Conservation (phyloP, 2,888 invertebrate genomes). For the Campoletis raptor region DNA sequence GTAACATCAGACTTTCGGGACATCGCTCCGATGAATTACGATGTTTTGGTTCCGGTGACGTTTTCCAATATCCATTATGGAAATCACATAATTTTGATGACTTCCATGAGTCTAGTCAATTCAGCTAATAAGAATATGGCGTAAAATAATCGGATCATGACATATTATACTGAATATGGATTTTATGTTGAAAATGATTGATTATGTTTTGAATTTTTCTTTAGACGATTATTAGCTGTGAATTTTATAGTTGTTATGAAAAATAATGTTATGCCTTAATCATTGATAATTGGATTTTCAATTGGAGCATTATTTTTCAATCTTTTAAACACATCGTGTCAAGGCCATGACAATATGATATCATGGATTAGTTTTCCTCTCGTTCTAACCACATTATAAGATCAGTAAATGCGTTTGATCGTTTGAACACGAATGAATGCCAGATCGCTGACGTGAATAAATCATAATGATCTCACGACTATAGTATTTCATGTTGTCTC, state of each 20-base stretch:
- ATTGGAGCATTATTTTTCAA: background rate
- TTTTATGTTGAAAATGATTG: background rate
- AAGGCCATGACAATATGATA: slow-evolving; percentile 6
- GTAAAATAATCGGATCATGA: too few species aligned
- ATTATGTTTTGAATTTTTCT: background rate
- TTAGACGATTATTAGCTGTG: background rate
- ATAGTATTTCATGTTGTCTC: slow-evolving; percentile 1
- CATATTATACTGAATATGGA: too few species aligned
- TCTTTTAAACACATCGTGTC: background rate
- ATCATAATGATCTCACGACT: background rate
- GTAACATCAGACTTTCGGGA: slow-evolving; percentile 36
- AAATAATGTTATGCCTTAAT: background rate
- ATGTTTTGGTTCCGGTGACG: background rate
- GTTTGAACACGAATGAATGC: slow-evolving; percentile 13
- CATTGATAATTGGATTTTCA: background rate
- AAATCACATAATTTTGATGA: slow-evolving; percentile 4
- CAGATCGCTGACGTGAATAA: slow-evolving; percentile 20
- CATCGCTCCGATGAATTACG: slow-evolving; percentile 35
- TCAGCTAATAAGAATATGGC: background rate
- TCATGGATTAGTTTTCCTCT: background rate
- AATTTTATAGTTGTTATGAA: background rate
- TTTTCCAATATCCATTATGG: background rate
- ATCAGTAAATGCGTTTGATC: slow-evolving; percentile 8
- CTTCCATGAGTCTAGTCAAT: background rate
- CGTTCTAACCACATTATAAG: background rate